Percentiles rank a stretch among this genome's conserved stretches.
phyloP scores from a whole-genome alignment of 2,113 vertebrate species.

The Rhizomys pruinosus region DNA sequence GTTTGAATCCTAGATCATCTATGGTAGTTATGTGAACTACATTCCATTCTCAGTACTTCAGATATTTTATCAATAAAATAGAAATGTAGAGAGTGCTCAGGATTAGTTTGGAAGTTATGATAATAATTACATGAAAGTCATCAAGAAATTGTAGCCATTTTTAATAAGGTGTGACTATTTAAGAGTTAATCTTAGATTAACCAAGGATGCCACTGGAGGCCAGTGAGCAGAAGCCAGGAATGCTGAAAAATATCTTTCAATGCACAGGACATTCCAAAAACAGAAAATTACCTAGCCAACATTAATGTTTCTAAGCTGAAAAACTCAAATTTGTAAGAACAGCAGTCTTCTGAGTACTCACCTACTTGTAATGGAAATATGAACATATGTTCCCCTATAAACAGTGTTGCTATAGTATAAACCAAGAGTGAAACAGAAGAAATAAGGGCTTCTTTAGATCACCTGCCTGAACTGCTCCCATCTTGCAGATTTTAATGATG shows the following conservation, averaged over 20 bases:
- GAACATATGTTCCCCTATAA: neutral
- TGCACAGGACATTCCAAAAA: neutral
- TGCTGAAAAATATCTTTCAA: neutral
- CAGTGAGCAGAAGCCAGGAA: neutral
- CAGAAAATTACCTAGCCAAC: neutral
- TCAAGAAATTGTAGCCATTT: neutral
- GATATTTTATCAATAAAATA: neutral
- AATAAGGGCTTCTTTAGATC: neutral
- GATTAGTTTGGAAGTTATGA: neutral
- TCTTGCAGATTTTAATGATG: neutral
- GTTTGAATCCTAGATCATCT: neutral
- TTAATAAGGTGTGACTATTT: neutral
- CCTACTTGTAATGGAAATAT: neutral
- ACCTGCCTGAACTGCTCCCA: neutral
- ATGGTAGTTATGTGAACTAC: neutral
- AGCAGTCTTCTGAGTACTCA: neutral
- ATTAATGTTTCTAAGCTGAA: no score
- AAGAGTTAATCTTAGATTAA: neutral
- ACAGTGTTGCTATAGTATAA: neutral
- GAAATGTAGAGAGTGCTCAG: neutral
- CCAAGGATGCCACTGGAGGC: no score
- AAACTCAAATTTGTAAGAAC: neutral
- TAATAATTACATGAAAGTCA: neutral
- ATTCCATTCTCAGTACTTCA: neutral
- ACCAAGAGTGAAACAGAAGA: neutral